Evolutionary conservation across 2,113 vertebrate species (phyloP), one percentile per base, ranked within the genome.

Genomic region (Struthio camelus): DNA sequence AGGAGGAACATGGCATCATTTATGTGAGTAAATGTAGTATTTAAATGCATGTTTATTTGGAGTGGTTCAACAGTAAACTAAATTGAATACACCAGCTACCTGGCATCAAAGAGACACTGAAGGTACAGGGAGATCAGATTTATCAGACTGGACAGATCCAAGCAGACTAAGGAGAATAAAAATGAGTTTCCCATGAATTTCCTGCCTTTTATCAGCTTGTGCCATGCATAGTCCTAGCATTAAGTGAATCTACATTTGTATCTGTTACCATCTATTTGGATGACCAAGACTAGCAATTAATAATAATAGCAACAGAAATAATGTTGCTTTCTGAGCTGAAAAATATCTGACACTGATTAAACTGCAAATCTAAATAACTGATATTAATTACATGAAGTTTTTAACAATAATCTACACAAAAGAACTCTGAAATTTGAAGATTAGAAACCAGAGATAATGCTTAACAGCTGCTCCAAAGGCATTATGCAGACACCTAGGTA

Each of bases 361-460:
- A 95, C 92, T 85, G 90, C 82, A 94, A 95, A 96, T 97, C 96
- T 96, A 97, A 97, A 97, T 97, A 98, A 97, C 94, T 97, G 75
- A 82, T 96, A 97, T 97, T 97, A 98, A 98, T 98, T 97, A 87
- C 92, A 96, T 50, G 66, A 93, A 92, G 66, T 95, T 97, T 97
- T 97, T 84, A 97, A 95, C 86, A 95, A 92, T 97, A 94, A 96
- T 96, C 93, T 96, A 75, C 89, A 94, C 69, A 93, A 95, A 97
- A 88, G 95, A 77, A 91, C 82, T 94, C 85, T 89, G 93, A 96
- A 97, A 97, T 90, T 95, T 95, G 90, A 96, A 95, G 91, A 95
- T 96, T 96, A 97, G 85, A 96, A 96, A 90, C 67, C 73, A 93
- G 80, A 88, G 91, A 94, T 87, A 97, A 97, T 90, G 38, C 70